Evolutionary conservation across 2,113 vertebrate genomes (phyloP), one percentile per base, ranked within the genome.

Genomic region (Aegithalos caudatus): DNA sequence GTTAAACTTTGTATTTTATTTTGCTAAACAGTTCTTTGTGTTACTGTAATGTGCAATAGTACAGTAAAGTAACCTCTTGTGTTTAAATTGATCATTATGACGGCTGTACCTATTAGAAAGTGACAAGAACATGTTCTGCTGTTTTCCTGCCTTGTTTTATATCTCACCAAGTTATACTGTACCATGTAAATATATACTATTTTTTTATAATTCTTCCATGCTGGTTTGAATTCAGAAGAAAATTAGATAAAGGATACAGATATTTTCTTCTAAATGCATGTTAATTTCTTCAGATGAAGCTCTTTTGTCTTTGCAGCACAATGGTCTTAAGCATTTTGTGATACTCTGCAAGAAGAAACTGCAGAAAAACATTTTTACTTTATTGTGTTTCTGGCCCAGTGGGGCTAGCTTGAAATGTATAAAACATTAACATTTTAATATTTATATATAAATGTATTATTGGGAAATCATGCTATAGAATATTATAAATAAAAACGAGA

Each of bases 151-250:
- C 97, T 98, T 98, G 98, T 97, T 98, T 97, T 96, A 62, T 96
- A 94, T 94, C 72, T 97, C 95, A 74, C 94, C 57, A 85, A 96
- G 97, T 83, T 97, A 96, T 92, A 87, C 62, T 88, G 38, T 92
- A 98, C 92, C 81, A 44, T 99, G 98, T 98, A 98, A 98, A 99
- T 98, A 99, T 97, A 97, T 96, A 97, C 91, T 97, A 94, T 98
- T 98, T 98, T 97, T 98, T 97, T 98, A 97, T 97, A 96, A 95
- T 97, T 88, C 93, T 94, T 96, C 92, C 92, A 95, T 96, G 88
- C 88, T 96, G 87, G 86, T 97, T 95, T 95, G 93, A 97, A 97
- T 93, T 96, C 90, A 95, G 85, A 97, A 97, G 95, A 97, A 97
- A 97, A 96, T 24, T 72, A 92, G 92, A 92, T 97, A 95, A 97